Percentiles rank a stretch among this genome's conserved stretches.
These are phyloP conservation scores for Sinocyclocheilus rhinocerous DNA, from an alignment of 2,113 vertebrate species.

Conservation along the genomic window DNA sequence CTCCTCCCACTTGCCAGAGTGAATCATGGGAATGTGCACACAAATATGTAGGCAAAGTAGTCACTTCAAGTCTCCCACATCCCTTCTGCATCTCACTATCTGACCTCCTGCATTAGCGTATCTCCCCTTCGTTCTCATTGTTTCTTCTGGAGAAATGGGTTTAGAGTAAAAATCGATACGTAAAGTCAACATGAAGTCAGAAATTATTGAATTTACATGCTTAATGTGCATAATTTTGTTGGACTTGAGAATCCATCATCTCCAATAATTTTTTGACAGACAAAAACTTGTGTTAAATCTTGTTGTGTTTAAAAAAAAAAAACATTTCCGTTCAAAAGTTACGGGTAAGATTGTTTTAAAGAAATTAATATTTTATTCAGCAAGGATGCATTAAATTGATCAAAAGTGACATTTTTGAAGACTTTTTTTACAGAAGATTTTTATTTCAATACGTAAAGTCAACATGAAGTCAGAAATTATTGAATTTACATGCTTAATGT, in stretches of 20 bases:
- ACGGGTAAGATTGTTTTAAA: not conserved
- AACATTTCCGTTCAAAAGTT: not conserved
- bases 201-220: not conserved
- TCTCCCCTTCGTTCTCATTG: not conserved
- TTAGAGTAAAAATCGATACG: not conserved
- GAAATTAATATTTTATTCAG: not conserved
- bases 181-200: not conserved
- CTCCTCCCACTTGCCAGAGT: slow-evolving; percentile 56
- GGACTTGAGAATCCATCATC: too few relatives aligned
- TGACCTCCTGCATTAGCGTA: slow-evolving; percentile 7
- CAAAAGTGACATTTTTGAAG: too few relatives aligned
- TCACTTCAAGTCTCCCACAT: slow-evolving; percentile 46
- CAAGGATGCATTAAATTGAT: not conserved
- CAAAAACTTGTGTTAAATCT: not conserved
- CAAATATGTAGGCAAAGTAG: slow-evolving; percentile 30
- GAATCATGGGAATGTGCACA: slow-evolving; percentile 51
- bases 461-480: not conserved
- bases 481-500: not conserved
- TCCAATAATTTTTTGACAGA: not conserved
- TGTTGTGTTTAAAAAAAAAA: not conserved
- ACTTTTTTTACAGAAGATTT: not conserved
- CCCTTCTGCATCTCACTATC: slow-evolving; percentile 50
- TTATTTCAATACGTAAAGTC: not conserved
- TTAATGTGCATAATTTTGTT: not conserved
- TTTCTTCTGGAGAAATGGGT: not conserved